A percentile compares a stretch with the other conserved stretches of the same genome.
These are phyloP conservation scores for Prosopocoilus inquinatus DNA, from an alignment of 2,888 invertebrate genomes.

Conservation along the genomic window DNA sequence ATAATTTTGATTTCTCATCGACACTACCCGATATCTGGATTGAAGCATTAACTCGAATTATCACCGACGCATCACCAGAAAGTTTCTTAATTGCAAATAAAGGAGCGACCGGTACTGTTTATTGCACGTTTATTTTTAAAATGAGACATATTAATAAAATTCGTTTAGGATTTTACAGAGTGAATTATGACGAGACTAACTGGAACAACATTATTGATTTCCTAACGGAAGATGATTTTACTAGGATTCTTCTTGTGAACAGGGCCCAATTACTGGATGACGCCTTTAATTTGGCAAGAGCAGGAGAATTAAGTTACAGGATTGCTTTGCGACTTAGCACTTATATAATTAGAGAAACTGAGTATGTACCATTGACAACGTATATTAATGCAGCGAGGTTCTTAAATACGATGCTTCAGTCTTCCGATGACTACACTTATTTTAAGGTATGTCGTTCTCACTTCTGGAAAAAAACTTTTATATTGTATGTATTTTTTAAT, in stretches of 20 bases:
- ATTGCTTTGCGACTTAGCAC: conserved; percentile 57
- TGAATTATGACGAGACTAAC: conserved; percentile 46
- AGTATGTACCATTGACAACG: conserved; percentile 34
- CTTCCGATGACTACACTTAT: not conserved
- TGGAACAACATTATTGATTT: conserved; percentile 52
- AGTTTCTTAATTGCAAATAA: too few species aligned
- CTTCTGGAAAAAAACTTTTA: too few species aligned
- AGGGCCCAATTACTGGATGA: conserved; percentile 55
- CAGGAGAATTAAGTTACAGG: conserved; percentile 56
- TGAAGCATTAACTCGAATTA: too few species aligned
- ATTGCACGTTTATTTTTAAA: too few species aligned
- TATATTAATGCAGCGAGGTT: conserved; percentile 19
- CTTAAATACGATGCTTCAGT: not conserved
- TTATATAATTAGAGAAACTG: conserved; percentile 58
- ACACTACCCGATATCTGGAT: too few species aligned
- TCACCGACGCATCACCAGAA: too few species aligned
- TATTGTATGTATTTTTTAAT: too few species aligned
- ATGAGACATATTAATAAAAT: too few species aligned
- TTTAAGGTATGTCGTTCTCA: not conserved
- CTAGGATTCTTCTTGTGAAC: conserved; percentile 56
- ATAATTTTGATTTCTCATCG: too few species aligned
- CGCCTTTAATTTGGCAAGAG: conserved; percentile 38
- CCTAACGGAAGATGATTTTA: conserved; percentile 40
- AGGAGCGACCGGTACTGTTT: too few species aligned
- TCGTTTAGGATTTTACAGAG: conserved; percentile 43